phyloP scores from a whole-genome alignment of 1,140 invertebrate species.

The Rhyzopertha dominica region DNA sequence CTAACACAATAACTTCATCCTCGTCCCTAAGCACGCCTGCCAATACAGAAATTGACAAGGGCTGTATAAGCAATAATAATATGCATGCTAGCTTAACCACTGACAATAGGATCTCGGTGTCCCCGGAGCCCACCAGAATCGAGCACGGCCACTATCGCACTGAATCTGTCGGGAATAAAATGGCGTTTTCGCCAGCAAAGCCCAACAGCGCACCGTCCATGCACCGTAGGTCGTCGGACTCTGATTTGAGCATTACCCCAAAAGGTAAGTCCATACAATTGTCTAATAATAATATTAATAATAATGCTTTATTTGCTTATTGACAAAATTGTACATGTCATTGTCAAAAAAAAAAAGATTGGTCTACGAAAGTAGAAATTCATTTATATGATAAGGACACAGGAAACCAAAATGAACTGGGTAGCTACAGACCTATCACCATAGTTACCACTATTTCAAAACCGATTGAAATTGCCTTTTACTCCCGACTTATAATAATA shows the following conservation, averaged over 20 bases:
- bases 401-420: no score
- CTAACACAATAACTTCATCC: conserved; percentile 19
- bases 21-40: conserved; percentile 18
- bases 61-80: conserved; percentile 37
- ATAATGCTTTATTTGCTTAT: no score
- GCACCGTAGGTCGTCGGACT: conserved; percentile 83
- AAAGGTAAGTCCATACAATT: conserved; percentile 85
- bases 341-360: no score
- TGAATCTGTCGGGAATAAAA: conserved; percentile 28
- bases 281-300: no score
- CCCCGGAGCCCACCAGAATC: conserved; percentile 21
- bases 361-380: no score
- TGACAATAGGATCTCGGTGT: conserved; percentile 33
- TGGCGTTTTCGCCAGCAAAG: conserved; percentile 49
- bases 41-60: conserved; percentile 40
- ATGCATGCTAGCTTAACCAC: conserved; percentile 43
- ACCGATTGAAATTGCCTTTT: no score
- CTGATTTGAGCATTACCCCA: conserved; percentile 85
- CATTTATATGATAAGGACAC: no score
- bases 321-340: no score
- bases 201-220: conserved; percentile 52
- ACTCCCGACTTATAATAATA: no score
- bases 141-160: conserved; percentile 22
- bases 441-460: no score
- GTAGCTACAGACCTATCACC: no score